Conservation (phyloP, 2,113 vertebrate genomes). For the Grantiella picta region DNA sequence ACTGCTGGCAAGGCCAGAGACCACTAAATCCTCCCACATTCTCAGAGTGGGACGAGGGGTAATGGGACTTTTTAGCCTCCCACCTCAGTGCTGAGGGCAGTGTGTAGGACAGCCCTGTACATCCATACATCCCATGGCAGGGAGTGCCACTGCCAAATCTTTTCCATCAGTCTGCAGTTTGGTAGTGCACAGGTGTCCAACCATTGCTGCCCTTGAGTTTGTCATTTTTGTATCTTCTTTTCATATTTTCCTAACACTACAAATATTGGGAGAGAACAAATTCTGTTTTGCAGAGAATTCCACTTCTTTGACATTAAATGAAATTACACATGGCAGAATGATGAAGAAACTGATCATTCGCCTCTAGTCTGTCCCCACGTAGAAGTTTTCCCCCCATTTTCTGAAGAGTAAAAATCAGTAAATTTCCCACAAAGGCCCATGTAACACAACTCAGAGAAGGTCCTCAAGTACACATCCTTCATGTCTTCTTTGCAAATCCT, state of each 20-base stretch:
- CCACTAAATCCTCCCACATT: background rate
- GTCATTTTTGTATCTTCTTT: background rate
- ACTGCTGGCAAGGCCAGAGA: background rate
- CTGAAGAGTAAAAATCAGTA: background rate
- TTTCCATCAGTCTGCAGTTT: background rate
- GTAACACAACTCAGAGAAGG: background rate
- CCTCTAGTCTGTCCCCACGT: background rate
- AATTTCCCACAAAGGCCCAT: background rate
- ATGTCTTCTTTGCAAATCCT: background rate
- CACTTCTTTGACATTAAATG: background rate
- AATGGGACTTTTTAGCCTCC: background rate
- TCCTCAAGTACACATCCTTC: background rate
- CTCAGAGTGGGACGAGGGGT: background rate
- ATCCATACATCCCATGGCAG: background rate
- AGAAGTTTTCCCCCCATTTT: background rate
- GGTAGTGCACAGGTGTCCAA: background rate
- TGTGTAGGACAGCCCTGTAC: background rate
- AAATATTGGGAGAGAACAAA: background rate
- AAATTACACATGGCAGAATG: background rate
- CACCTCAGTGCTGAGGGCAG: background rate
- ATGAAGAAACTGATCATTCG: background rate
- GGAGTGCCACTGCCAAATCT: background rate
- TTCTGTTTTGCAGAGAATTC: background rate
- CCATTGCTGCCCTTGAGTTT: background rate
- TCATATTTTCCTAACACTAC: background rate